Evolutionary conservation across 2,797 vertebrate genomes (phyloP).

Genomic region (Pseudochaenichthys georgianus): DNA sequence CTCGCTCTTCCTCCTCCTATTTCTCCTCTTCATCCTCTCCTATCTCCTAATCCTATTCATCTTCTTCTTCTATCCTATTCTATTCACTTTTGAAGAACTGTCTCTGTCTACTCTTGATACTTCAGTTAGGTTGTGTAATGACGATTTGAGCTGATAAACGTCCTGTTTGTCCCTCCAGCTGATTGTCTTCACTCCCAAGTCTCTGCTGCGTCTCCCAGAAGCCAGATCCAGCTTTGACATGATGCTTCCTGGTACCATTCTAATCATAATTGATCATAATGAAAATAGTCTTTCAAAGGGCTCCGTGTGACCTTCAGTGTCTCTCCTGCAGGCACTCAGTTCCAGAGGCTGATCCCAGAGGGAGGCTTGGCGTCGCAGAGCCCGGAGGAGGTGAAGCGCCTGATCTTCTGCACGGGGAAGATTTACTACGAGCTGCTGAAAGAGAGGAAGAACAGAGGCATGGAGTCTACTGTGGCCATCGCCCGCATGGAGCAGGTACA

Average conservation of each 20-base stretch:
- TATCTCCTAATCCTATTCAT: too few relatives aligned
- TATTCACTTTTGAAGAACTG: too few relatives aligned
- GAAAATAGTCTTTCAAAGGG: neutral
- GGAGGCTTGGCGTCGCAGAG: conserved; percentile 65
- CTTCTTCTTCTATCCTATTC: too few relatives aligned
- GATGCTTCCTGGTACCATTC: conserved; percentile 89
- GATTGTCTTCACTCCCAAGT: conserved; percentile 96
- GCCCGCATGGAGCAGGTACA: conserved; percentile 92
- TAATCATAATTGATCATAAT: too few relatives aligned
- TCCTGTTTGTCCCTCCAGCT: conserved; percentile 80
- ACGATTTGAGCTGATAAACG: neutral
- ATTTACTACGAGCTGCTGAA: conserved; percentile 94
- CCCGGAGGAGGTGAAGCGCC: conserved; percentile 85
- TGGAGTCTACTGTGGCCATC: conserved; percentile 90
- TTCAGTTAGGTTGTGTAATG: neutral
- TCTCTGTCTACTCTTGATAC: too few relatives aligned
- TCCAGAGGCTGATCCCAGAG: conserved; percentile 92
- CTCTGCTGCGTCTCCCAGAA: conserved; percentile 93
- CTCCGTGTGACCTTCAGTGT: neutral
- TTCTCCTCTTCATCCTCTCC: too few relatives aligned
- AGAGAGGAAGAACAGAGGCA: conserved; percentile 87
- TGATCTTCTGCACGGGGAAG: conserved; percentile 95
- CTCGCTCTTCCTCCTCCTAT: too few relatives aligned
- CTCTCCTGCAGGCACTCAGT: conserved; percentile 87
- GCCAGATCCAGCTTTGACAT: conserved; percentile 92